Conservation (phyloP, 2,888 invertebrate genomes). For the Synergus umbraculus region DNA sequence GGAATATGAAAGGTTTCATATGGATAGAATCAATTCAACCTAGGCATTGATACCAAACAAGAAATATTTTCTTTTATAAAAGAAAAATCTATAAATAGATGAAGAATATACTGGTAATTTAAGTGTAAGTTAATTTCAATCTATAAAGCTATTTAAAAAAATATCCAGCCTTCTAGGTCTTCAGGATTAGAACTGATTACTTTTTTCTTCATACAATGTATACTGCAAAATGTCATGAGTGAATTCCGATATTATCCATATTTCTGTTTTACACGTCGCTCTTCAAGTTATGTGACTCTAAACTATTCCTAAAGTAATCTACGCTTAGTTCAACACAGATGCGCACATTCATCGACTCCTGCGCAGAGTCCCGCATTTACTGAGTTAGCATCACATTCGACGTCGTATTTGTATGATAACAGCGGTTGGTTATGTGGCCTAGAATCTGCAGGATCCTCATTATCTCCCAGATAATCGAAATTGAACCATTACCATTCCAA, state of each 20-base stretch:
- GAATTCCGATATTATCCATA: slow-evolving; percentile 14
- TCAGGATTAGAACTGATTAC: not conserved
- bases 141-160: too few species aligned
- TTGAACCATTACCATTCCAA: slow-evolving; percentile 13
- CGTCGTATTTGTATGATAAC: slow-evolving; percentile 23
- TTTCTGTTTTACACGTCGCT: not conserved
- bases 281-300: not conserved
- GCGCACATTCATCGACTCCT: slow-evolving; percentile 54
- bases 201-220: not conserved
- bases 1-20: not conserved
- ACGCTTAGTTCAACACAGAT: slow-evolving; percentile 41
- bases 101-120: not conserved
- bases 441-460: slow-evolving; percentile 29
- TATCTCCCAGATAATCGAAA: slow-evolving; percentile 20
- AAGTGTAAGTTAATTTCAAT: too few species aligned
- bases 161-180: too few species aligned
- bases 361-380: slow-evolving; percentile 47
- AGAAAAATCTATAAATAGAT: not conserved
- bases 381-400: slow-evolving; percentile 24
- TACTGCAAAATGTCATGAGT: not conserved
- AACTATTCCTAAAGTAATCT: slow-evolving; percentile 25
- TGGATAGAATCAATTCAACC: not conserved
- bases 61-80: not conserved
- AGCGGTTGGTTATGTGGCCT: slow-evolving; percentile 29
- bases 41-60: too few species aligned